Evolutionary conservation across 2,888 invertebrate genomes (phyloP).

Genomic region (Tetropium fuscum): DNA sequence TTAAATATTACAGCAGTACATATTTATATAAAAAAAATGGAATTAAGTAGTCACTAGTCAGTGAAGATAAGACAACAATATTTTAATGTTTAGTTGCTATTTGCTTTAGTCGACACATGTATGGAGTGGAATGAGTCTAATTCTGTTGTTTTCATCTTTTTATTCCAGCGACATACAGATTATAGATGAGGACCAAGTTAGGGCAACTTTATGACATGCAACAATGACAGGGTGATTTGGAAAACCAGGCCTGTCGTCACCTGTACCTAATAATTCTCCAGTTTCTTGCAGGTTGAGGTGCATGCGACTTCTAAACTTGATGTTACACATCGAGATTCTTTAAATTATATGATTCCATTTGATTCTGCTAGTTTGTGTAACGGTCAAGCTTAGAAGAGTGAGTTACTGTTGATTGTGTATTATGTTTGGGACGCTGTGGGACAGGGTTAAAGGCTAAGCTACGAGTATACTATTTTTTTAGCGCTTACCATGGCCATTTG

Average conservation of each 20-base stretch:
- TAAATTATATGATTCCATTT: too few relatives aligned
- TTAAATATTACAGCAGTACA: too few relatives aligned
- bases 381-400: constrained; percentile 32
- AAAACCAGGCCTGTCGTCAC: constrained; percentile 30
- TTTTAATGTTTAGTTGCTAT: background rate
- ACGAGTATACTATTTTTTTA: constrained; percentile 71
- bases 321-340: too few relatives aligned
- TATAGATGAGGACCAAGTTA: constrained; percentile 32
- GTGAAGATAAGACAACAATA: constrained; percentile 14
- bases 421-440: constrained; percentile 27
- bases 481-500: constrained; percentile 99
- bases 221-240: constrained; percentile 16
- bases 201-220: constrained; percentile 23
- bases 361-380: too few relatives aligned
- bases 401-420: constrained; percentile 22
- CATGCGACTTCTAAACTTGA: constrained; percentile 33
- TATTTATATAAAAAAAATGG: too few relatives aligned
- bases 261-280: constrained; percentile 34
- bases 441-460: constrained; percentile 40
- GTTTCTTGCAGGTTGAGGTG: constrained; percentile 36
- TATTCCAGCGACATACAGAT: constrained; percentile 58
- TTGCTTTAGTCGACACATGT: constrained; percentile 12
- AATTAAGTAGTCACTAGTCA: too few relatives aligned
- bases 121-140: constrained; percentile 37
- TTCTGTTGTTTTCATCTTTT: constrained; percentile 60